Evolutionary conservation across 2,797 vertebrate genomes (phyloP), one percentile per base, ranked within the genome.

Genomic region (Synanceia verrucosa): DNA sequence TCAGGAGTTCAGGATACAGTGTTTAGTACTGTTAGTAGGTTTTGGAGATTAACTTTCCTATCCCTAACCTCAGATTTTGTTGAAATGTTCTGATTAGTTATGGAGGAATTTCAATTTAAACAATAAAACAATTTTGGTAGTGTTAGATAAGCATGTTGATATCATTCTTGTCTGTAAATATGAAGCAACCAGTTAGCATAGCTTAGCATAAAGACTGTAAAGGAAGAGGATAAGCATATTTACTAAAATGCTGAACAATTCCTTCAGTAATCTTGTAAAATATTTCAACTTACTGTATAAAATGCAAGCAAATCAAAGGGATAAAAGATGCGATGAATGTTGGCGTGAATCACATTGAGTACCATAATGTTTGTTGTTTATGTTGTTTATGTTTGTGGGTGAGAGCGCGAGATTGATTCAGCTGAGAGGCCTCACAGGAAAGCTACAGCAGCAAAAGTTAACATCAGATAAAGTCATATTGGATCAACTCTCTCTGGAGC

Each of bases 401-500:
- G 57, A 28, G 60, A 37, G n/a, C 8, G 18, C 5, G 11, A 19
- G 14, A 2, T 19, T 43, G 18, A 4, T 19, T 9, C 18, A 19
- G n/a, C 18, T 43, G 39, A 43, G 18, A 43, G 39, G 39, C 39
- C 39, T 43, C 39, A 43, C 18, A 43, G 39, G 18, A n/a, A n/a
- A n/a, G n/a, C n/a, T 43, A 43, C n/a, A n/a, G 18, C 39, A 43
- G 18, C n/a, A 43, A 9, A n/a, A n/a, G n/a, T n/a, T n/a, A n/a
- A n/a, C n/a, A n/a, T n/a, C n/a, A 60, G 39, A 70, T 39, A 36
- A 53, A 66, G 6, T 23, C 2, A 52, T 60, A 24, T 36, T 34
- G 24, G 18, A 66, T 39, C 34, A 65, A 11, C n/a, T 51, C 9
- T 12, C 21, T n/a, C 47, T 50, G 19, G 34, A 53, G 9, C 14